phyloP scores from a whole-genome alignment of 2,888 invertebrate species.

The Torymus auratus region DNA sequence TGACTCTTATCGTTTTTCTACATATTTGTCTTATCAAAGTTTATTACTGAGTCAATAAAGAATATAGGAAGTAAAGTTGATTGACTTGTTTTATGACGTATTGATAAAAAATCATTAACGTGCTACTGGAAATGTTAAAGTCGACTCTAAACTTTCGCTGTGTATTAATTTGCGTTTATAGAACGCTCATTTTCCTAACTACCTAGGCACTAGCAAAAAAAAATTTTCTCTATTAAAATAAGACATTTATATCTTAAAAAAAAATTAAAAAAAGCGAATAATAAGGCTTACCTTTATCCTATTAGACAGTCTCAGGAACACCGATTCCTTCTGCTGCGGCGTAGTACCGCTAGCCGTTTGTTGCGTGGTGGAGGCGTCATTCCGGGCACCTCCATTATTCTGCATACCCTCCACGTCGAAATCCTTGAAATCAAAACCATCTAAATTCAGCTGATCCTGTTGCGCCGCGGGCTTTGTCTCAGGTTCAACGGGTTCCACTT shows the following conservation, averaged over 20 bases:
- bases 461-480: slow-evolving; percentile 48
- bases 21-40: too few relatives aligned
- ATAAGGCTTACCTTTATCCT: slow-evolving; percentile 87
- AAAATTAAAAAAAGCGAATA: too few relatives aligned
- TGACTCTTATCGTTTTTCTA: too few relatives aligned
- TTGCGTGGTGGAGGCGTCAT: slow-evolving; percentile 71
- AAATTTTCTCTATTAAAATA: too few relatives aligned
- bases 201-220: too few relatives aligned
- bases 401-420: slow-evolving; percentile 70
- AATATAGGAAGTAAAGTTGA: too few relatives aligned
- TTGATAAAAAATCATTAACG: neutral
- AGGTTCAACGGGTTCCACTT: slow-evolving; percentile 30
- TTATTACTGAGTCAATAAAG: neutral
- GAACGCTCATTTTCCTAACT: too few relatives aligned
- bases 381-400: slow-evolving; percentile 64
- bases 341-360: slow-evolving; percentile 70
- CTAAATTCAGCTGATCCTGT: slow-evolving; percentile 71
- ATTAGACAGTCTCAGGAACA: slow-evolving; percentile 96
- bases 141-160: too few relatives aligned
- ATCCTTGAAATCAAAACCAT: slow-evolving; percentile 74
- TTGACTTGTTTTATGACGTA: neutral
- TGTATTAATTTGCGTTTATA: too few relatives aligned
- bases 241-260: too few relatives aligned
- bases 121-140: neutral
- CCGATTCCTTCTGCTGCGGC: slow-evolving; percentile 89